Evolutionary conservation across 2,797 vertebrate genomes (phyloP), one percentile per base, ranked within the genome.

Genomic region (Rhodeus uyekii): DNA sequence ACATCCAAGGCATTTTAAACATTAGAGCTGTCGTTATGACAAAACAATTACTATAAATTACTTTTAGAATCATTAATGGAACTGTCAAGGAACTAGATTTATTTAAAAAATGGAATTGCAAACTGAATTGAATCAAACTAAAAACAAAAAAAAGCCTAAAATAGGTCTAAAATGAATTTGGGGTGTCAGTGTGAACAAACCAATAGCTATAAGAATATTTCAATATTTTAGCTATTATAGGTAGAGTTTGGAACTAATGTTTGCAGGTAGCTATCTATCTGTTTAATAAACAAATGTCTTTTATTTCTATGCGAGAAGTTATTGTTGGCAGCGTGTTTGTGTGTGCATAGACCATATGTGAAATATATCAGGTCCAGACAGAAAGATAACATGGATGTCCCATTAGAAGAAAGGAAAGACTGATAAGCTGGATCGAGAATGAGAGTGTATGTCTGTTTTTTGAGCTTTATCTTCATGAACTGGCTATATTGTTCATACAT

Each of bases 321-420:
- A 64, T 53, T 38, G 69, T 50, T 65, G 60, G 60, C 78, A 38
- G 38, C n/a, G 44, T 58, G 46, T 65, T 81, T 76, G n/a, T 68
- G 63, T 58, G 73, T 73, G 65, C 48, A 29, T 32, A 61, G 63
- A 73, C 34, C 48, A 46, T 78, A 68, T 36, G 68, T 50, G 86
- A 90, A 89, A 69, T 76, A 72, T 91, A 90, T 91, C 90, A 87
- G 72, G 46, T 32, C 78, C 85, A 92, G 90, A 91, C 88, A 80
- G 58, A 81, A 83, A 89, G 82, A 86, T 87, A 89, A 88, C 88
- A 88, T 63, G 75, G 78, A 85, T 46, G 44, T 76, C 80, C 75
- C 81, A 83, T 85, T 81, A 81, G 85, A 50, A 69, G 63, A 71
- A 69, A 76, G 82, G 86, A 87, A 88, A 83, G 87, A 88, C 90